Evolutionary conservation across 2,113 vertebrate species (phyloP).

Genomic region (Apodemus speciosus): DNA sequence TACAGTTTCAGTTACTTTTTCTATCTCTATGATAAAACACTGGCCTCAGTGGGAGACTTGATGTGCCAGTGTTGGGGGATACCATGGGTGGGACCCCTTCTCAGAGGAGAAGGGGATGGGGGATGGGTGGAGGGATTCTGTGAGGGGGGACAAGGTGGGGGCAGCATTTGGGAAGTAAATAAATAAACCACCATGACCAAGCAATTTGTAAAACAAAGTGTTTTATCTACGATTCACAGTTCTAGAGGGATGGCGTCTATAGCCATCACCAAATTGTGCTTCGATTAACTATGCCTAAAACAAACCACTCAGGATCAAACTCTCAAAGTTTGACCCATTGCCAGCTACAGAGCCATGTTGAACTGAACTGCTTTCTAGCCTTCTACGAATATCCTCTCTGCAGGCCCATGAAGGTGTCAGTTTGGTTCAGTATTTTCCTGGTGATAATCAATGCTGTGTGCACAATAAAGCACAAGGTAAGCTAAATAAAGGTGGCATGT

Average conservation of each 20-base stretch:
- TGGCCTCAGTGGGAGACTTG: too few relatives aligned
- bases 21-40: background rate
- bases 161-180: too few relatives aligned
- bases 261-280: background rate
- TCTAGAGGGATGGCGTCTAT: background rate
- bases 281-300: background rate
- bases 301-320: background rate
- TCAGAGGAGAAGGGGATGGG: too few relatives aligned
- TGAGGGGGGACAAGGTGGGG: too few relatives aligned
- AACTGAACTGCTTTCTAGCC: background rate
- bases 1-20: background rate
- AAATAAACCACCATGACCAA: background rate
- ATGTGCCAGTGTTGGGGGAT: too few relatives aligned
- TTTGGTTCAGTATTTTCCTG: background rate
- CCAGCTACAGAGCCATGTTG: background rate
- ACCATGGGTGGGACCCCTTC: too few relatives aligned
- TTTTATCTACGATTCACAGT: background rate
- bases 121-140: too few relatives aligned
- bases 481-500: background rate
- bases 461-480: background rate
- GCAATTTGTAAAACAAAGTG: background rate
- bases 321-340: background rate
- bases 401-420: background rate
- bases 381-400: background rate
- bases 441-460: background rate